Conservation (phyloP, 2,113 vertebrate species). For the Crotalus viridis region DNA sequence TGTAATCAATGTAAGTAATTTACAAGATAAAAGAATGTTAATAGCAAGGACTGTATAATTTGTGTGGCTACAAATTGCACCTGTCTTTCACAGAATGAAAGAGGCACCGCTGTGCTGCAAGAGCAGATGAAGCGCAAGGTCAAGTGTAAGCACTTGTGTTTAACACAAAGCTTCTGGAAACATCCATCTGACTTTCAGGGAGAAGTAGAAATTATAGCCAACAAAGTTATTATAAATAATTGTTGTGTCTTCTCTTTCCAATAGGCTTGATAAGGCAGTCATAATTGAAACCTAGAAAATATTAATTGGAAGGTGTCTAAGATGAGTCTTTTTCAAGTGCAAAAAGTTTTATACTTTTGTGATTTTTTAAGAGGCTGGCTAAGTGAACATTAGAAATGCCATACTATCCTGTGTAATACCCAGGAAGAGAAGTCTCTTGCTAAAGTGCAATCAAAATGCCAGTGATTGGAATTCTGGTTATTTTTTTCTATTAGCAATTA, state of each 20-base stretch:
- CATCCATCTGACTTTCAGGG: conserved; percentile 64
- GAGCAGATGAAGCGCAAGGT: conserved; percentile 66
- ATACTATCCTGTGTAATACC: background rate
- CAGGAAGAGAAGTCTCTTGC: background rate
- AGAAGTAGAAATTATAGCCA: conserved; percentile 69
- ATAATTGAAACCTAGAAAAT: conserved; percentile 51
- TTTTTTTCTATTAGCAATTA: fast-evolving
- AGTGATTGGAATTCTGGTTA: background rate
- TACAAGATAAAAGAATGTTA: conserved; percentile 72
- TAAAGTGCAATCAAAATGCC: background rate
- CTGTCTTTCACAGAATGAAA: conserved; percentile 69
- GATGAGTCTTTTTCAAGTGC: conserved; percentile 34
- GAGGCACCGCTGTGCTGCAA: conserved; percentile 57
- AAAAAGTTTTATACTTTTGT: conserved; percentile 12
- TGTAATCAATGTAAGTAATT: conserved; percentile 68
- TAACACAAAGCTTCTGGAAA: conserved; percentile 62
- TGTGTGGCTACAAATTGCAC: conserved; percentile 69
- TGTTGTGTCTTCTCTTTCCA: conserved; percentile 57
- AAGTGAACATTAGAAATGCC: conserved; percentile 14
- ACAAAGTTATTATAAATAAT: conserved; percentile 76
- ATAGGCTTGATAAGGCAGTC: conserved; percentile 54
- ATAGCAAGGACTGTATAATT: conserved; percentile 74
- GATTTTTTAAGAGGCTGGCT: conserved; percentile 9
- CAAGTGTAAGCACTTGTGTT: conserved; percentile 64
- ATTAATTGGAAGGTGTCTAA: conserved; percentile 55